Evolutionary conservation across 2,797 vertebrate species (phyloP).

Genomic region (Nyctibius grandis): DNA sequence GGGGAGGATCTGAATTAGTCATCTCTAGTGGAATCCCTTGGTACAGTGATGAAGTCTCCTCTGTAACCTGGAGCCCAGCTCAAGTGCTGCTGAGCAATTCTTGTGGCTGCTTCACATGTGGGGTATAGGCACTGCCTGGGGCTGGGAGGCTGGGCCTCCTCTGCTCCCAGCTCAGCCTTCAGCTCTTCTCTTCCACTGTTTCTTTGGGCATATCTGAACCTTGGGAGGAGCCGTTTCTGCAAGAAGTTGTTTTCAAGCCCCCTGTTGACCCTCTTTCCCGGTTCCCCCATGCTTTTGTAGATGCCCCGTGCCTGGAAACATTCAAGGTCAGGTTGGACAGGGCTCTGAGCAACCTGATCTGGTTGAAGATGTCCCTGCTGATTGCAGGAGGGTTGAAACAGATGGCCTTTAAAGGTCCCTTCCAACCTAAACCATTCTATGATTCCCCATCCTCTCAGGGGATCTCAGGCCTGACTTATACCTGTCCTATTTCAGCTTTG

Average conservation of each 20-base stretch:
- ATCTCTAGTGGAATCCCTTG: neutral
- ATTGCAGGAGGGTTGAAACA: neutral
- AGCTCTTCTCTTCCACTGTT: neutral
- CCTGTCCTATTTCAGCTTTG: neutral
- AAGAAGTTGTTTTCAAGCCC: neutral
- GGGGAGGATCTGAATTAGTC: neutral
- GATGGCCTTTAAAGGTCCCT: neutral
- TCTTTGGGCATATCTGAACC: neutral
- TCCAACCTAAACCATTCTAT: neutral
- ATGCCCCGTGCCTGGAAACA: neutral
- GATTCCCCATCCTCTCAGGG: neutral
- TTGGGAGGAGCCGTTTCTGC: neutral
- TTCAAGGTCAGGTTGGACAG: fast-evolving
- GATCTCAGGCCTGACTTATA: neutral
- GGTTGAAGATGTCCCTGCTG: neutral
- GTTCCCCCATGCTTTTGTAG: neutral
- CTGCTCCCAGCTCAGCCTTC: neutral
- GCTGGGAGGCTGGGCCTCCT: neutral
- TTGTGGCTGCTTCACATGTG: neutral
- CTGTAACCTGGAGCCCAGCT: neutral
- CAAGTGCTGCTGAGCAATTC: neutral
- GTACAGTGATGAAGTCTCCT: neutral
- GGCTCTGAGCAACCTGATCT: neutral
- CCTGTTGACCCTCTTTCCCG: neutral
- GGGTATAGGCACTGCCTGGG: neutral